Evolutionary conservation across 1,140 invertebrate genomes (phyloP).

Genomic region (Philopotamus ludificatus): DNA sequence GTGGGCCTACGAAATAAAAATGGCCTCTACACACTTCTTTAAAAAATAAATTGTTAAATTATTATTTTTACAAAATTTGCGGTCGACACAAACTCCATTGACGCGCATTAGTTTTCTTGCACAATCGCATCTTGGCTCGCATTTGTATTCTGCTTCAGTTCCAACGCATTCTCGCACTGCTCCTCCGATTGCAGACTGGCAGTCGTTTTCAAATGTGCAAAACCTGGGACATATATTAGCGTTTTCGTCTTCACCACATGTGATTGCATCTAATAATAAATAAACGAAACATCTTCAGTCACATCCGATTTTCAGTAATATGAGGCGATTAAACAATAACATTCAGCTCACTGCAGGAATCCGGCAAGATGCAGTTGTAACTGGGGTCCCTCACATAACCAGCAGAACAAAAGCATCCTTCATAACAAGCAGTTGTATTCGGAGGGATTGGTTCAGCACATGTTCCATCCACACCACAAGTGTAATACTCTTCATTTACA

Average conservation of each 20-base stretch:
- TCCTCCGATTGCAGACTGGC: neutral
- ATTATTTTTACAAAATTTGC: too few species aligned
- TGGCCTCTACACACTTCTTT: too few species aligned
- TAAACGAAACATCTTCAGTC: too few species aligned
- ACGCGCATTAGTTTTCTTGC: too few species aligned
- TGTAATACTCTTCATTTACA: neutral
- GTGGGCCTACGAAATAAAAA: too few species aligned
- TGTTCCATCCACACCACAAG: neutral
- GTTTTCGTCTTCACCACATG: neutral
- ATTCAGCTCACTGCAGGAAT: neutral
- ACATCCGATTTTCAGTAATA: too few species aligned
- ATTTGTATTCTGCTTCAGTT: conserved; percentile 3
- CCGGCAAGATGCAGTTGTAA: neutral
- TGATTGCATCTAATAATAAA: conserved; percentile 1
- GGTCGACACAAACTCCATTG: too few species aligned
- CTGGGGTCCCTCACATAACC: neutral
- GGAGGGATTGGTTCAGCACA: neutral
- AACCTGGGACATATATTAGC: neutral
- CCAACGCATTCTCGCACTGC: neutral
- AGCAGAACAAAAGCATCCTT: neutral
- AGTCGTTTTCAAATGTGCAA: conserved; percentile 7
- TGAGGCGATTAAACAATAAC: neutral
- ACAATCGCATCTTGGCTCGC: conserved; percentile 5
- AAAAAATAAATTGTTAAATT: too few species aligned
- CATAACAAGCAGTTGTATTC: neutral